A percentile compares a stretch with the other conserved stretches of the same genome.
Conservation (phyloP, 2,113 vertebrate species). For the Patagioenas fasciata region DNA sequence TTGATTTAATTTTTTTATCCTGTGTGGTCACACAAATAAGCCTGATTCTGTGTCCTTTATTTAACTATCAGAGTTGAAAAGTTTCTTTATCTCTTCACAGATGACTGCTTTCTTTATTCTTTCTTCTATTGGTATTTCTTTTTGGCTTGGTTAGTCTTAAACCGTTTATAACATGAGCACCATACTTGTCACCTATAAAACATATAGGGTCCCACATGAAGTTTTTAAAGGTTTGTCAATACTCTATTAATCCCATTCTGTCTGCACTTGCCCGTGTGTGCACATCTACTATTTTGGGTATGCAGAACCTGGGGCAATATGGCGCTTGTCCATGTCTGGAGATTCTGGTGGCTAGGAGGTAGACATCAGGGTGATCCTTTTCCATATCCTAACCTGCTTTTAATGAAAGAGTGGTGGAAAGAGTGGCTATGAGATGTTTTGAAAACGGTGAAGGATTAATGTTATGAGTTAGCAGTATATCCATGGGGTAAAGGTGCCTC, state of each 20-base stretch:
- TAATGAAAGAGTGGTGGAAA: neutral
- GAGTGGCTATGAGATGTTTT: neutral
- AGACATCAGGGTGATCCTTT: neutral
- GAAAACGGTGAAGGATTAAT: neutral
- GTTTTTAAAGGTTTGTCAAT: neutral
- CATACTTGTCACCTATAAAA: neutral
- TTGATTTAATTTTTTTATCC: neutral
- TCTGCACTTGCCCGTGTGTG: neutral
- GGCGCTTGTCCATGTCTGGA: neutral
- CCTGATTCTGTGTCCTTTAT: neutral
- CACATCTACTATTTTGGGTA: neutral
- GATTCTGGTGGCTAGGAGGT: neutral
- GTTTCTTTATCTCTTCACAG: neutral
- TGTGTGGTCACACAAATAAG: neutral
- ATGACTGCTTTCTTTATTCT: neutral
- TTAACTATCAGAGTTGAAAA: neutral
- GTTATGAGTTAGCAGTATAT: fast-evolving
- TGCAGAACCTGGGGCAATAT: neutral
- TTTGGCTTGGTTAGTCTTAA: neutral
- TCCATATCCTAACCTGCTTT: neutral
- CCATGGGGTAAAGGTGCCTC: fast-evolving
- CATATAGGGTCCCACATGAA: neutral
- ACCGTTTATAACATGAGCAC: neutral
- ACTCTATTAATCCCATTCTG: neutral
- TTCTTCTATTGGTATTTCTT: neutral